phyloP scores from a whole-genome alignment of 2,113 vertebrate species.

The Vombatus ursinus region DNA sequence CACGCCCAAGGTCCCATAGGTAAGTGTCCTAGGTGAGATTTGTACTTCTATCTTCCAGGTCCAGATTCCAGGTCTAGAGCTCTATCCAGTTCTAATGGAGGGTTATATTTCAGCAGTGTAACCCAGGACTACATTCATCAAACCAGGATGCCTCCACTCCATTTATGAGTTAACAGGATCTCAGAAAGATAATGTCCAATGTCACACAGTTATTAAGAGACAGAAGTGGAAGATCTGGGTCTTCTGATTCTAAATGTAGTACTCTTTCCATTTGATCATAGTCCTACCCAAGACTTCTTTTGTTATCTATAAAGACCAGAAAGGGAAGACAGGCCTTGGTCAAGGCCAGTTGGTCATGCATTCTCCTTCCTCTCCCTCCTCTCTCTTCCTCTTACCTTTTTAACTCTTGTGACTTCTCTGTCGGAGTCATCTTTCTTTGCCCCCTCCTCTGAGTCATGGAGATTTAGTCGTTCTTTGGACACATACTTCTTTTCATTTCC shows the following conservation, averaged over 20 bases:
- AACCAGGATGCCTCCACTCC: no score
- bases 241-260: neutral
- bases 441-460: neutral
- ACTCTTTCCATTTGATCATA: neutral
- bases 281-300: neutral
- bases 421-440: neutral
- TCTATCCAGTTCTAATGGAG: neutral
- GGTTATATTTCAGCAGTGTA: no score
- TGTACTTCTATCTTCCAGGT: neutral
- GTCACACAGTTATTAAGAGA: no score
- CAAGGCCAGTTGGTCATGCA: neutral
- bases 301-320: neutral
- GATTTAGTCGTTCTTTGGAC: constrained; percentile 15
- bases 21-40: neutral
- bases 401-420: neutral
- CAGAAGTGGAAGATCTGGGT: no score
- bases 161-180: no score
- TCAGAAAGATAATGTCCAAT: no score
- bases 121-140: no score
- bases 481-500: constrained; percentile 35
- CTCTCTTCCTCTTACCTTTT: constrained; percentile 35
- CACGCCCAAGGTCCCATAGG: neutral
- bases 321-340: neutral
- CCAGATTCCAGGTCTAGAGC: neutral
- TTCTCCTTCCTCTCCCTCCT: constrained; percentile 32